phyloP scores from a whole-genome alignment of 2,113 vertebrate species.

The Daphoenositta chrysoptera region DNA sequence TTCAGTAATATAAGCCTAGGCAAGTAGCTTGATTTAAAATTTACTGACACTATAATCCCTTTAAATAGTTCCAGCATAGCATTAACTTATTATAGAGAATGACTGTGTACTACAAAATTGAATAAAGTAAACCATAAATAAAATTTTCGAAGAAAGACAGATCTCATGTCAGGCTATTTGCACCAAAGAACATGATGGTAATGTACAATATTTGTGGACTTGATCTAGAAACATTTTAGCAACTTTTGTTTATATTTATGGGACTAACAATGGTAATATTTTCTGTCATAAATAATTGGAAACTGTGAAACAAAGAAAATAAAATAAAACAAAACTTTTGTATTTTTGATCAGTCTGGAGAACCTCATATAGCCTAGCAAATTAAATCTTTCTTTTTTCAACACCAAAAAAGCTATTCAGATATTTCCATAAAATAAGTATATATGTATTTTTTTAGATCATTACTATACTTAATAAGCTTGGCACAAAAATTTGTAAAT shows the following conservation, averaged over 20 bases:
- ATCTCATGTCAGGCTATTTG: background rate
- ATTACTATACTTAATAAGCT: background rate
- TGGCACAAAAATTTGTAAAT: background rate
- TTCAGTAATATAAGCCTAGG: background rate
- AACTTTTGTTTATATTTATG: background rate
- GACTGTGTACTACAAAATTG: background rate
- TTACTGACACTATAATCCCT: background rate
- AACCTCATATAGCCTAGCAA: background rate
- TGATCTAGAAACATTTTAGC: background rate
- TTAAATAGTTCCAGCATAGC: background rate
- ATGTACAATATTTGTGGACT: background rate
- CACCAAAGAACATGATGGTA: background rate
- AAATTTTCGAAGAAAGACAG: background rate
- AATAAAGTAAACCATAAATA: background rate
- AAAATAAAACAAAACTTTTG: background rate
- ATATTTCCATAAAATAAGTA: background rate
- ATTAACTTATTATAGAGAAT: constrained; percentile 9
- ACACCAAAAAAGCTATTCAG: background rate
- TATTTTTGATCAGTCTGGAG: background rate
- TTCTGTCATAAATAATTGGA: background rate
- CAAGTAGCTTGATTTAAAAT: constrained; percentile 11
- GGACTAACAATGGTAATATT: background rate
- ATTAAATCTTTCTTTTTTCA: background rate
- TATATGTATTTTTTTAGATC: background rate
- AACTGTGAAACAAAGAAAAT: background rate